A percentile compares a stretch with the other conserved stretches of the same genome.
Conservation (phyloP, 2,113 vertebrate genomes). For the Cebidichthys violaceus region DNA sequence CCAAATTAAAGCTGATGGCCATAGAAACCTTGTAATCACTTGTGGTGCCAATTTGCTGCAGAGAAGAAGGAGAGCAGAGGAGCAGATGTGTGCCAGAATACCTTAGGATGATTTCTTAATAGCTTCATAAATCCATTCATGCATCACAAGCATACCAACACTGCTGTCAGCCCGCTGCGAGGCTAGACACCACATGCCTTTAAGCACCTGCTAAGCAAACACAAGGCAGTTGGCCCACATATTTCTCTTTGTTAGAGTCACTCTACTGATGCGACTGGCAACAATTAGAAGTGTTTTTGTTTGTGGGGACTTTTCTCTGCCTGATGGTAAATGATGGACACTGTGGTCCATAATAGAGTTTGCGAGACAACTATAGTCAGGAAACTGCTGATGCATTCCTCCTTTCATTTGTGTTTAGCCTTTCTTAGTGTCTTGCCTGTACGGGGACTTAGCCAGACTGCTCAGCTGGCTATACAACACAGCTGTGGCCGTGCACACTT, state of each 20-base stretch:
- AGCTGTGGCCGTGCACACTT: constrained; percentile 63
- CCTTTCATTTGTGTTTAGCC: constrained; percentile 45
- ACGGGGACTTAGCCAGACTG: constrained; percentile 46
- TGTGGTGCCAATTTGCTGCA: constrained; percentile 69
- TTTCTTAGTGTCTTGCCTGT: constrained; percentile 43
- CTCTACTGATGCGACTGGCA: constrained; percentile 11
- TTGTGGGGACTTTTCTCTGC: constrained; percentile 10
- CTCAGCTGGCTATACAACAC: constrained; percentile 60
- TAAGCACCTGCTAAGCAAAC: constrained; percentile 52
- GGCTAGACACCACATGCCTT: constrained; percentile 35
- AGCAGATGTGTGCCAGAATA: constrained; percentile 76
- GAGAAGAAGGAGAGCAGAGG: constrained; percentile 61
- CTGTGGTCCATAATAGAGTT: not conserved
- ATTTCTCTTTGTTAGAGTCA: constrained; percentile 30
- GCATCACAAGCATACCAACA: constrained; percentile 61
- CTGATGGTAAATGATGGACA: constrained; percentile 14
- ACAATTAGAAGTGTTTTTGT: constrained; percentile 32
- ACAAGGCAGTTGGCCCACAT: constrained; percentile 36
- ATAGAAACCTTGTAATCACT: constrained; percentile 78
- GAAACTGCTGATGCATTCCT: constrained; percentile 63
- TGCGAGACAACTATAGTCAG: constrained; percentile 30
- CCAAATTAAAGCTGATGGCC: constrained; percentile 80
- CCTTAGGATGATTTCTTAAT: constrained; percentile 78
- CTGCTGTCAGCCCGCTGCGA: constrained; percentile 38
- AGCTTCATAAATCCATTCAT: constrained; percentile 78